Conservation (phyloP, 2,113 vertebrate species). For the Dasypus novemcinctus region DNA sequence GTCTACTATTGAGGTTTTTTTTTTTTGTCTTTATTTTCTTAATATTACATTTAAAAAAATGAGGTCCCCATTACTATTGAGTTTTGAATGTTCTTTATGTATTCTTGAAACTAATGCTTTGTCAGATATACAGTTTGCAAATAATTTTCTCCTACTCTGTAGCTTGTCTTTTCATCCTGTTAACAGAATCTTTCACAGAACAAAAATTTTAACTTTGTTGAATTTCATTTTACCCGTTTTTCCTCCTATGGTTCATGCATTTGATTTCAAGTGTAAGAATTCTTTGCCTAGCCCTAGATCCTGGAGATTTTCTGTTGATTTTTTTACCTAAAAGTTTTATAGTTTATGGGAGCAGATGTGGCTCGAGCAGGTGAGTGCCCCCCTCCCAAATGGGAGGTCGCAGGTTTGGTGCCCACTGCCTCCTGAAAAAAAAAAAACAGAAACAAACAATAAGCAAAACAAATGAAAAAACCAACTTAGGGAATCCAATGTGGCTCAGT, state of each 20-base stretch:
- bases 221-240: not conserved
- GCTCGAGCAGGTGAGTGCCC: too few species aligned
- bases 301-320: not conserved
- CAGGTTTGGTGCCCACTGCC: too few species aligned
- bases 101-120: not conserved
- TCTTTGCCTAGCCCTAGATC: not conserved
- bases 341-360: not conserved
- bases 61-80: not conserved
- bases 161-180: not conserved
- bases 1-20: too few species aligned
- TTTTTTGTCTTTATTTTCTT: too few species aligned
- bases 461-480: too few species aligned
- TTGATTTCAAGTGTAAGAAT: not conserved
- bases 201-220: not conserved
- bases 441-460: too few species aligned
- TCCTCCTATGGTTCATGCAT: not conserved
- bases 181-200: not conserved
- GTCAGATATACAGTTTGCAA: not conserved
- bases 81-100: slow-evolving; percentile 4
- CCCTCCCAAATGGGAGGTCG: too few species aligned
- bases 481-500: too few species aligned
- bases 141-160: not conserved
- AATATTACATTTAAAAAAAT: too few species aligned
- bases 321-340: not conserved
- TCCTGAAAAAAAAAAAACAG: too few species aligned